Percentiles rank a stretch among this genome's conserved stretches.
phyloP scores from a whole-genome alignment of 2,797 vertebrate species.

The Cyclura pinguis region DNA sequence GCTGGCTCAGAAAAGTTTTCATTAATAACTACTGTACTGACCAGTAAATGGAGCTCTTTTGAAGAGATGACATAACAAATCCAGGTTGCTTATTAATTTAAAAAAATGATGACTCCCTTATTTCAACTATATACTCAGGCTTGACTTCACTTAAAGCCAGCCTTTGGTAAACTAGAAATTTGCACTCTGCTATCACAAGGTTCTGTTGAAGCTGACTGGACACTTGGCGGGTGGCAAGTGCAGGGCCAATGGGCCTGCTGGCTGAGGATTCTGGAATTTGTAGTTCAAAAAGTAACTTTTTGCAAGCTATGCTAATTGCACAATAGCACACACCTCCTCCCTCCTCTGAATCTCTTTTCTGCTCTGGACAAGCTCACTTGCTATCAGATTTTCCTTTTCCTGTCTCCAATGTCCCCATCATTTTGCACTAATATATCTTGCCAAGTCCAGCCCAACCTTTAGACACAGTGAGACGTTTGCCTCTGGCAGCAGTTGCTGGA shows the following conservation, averaged over 20 bases:
- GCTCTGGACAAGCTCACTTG: neutral
- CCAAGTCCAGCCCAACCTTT: neutral
- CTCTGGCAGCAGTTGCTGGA: neutral
- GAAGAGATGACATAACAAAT: neutral
- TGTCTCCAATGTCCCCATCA: neutral
- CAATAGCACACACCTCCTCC: neutral
- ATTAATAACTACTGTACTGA: conserved; percentile 22
- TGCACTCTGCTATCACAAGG: neutral
- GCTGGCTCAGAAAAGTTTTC: conserved; percentile 6
- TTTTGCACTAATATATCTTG: neutral
- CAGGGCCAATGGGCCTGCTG: no score
- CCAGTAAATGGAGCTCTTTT: neutral
- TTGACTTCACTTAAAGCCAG: neutral
- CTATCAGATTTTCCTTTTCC: no score
- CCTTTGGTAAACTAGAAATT: neutral
- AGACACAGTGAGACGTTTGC: neutral
- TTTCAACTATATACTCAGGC: neutral
- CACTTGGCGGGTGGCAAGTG: neutral
- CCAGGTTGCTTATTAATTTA: neutral
- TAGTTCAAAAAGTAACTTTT: no score
- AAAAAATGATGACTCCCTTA: neutral
- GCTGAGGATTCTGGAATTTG: no score
- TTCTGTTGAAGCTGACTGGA: neutral
- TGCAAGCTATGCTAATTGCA: neutral
- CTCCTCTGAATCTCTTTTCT: neutral